Evolutionary conservation across 2,888 invertebrate genomes (phyloP).

Genomic region (Troides aeacus): DNA sequence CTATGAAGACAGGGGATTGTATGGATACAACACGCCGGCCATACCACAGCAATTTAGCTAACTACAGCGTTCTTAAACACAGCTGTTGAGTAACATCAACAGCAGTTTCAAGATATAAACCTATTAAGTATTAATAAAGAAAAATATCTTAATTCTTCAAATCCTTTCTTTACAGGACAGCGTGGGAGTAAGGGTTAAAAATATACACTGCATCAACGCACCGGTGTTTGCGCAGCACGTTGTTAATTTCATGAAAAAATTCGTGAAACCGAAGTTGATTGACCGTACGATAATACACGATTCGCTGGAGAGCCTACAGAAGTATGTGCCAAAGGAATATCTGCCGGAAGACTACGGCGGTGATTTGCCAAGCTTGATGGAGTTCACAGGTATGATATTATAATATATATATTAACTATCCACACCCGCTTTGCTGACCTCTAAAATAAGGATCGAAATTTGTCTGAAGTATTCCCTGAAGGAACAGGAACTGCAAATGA

Average conservation of each 20-base stretch:
- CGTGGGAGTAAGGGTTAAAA: slow-evolving; percentile 57
- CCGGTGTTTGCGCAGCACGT: slow-evolving; percentile 53
- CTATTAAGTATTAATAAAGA: too few species aligned
- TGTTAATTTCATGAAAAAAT: slow-evolving; percentile 57
- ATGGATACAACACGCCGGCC: too few species aligned
- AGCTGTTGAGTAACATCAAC: too few species aligned
- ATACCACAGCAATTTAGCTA: too few species aligned
- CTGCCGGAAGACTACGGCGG: slow-evolving; percentile 64
- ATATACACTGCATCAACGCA: slow-evolving; percentile 68
- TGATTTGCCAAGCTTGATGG: slow-evolving; percentile 48
- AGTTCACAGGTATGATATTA: slow-evolving; percentile 55
- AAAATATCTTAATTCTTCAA: too few species aligned
- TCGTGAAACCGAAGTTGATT: slow-evolving; percentile 63
- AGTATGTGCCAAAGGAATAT: slow-evolving; percentile 49
- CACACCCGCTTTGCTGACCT: too few species aligned
- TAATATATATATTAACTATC: background rate
- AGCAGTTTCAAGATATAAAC: too few species aligned
- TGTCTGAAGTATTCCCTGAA: too few species aligned
- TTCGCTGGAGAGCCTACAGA: slow-evolving; percentile 51
- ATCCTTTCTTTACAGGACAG: slow-evolving; percentile 65
- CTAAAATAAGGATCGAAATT: too few species aligned
- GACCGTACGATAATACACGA: slow-evolving; percentile 58
- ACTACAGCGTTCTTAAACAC: too few species aligned
- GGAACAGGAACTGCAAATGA: too few species aligned
- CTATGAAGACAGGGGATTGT: too few species aligned